A percentile compares a stretch with the other conserved stretches of the same genome.
These are phyloP conservation scores for Galeopterus variegatus DNA, from an alignment of 2,113 vertebrate species.

Conservation along the genomic window DNA sequence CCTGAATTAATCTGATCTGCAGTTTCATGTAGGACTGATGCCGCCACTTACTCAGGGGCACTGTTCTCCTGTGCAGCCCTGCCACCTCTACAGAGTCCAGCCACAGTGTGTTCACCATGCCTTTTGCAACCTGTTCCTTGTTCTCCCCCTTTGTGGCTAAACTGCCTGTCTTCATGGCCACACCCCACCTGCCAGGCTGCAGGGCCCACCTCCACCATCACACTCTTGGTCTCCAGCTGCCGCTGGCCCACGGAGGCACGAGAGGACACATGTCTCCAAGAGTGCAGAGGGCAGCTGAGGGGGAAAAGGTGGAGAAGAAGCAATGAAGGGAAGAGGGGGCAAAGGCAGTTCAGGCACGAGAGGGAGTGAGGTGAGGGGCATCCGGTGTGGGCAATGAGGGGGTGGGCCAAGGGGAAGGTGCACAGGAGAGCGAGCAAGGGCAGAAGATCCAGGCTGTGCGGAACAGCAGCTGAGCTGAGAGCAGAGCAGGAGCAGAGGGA, in stretches of 20 bases:
- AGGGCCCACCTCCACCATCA: not conserved
- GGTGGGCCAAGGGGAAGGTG: not conserved
- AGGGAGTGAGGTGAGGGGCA: not conserved
- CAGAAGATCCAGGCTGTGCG: not conserved
- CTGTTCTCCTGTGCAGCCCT: not conserved
- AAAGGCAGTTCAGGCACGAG: not conserved
- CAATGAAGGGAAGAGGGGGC: too few relatives aligned
- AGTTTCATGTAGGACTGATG: too few relatives aligned
- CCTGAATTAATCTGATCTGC: not conserved
- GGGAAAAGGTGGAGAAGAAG: not conserved
- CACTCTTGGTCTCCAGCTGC: not conserved
- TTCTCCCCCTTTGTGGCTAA: not conserved
- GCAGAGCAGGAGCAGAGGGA: not conserved
- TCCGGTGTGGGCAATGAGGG: too few relatives aligned
- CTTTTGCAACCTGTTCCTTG: not conserved
- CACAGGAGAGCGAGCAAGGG: not conserved
- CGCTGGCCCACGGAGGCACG: fast-evolving
- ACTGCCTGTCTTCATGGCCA: not conserved
- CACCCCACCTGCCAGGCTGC: not conserved
- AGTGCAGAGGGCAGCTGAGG: not conserved
- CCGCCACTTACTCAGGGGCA: not conserved
- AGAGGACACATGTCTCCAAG: not conserved
- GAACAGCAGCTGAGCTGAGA: not conserved
- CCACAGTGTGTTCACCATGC: fast-evolving
- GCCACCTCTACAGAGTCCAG: not conserved